Percentiles rank a stretch among this genome's conserved stretches.
Conservation (phyloP, 2,888 invertebrate genomes). For the Catocala fraxini region DNA sequence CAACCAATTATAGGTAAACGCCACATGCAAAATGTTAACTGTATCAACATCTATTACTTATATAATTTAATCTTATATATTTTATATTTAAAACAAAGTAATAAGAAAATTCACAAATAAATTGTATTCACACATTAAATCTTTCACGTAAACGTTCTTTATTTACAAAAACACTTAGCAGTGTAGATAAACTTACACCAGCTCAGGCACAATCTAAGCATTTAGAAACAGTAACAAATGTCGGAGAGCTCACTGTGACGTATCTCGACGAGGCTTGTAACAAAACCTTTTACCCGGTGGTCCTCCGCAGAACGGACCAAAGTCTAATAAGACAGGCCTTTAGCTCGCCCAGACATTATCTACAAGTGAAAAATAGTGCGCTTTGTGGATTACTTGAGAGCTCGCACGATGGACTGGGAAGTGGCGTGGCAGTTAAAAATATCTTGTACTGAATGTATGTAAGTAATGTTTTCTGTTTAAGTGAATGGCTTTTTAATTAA, state of each 20-base stretch:
- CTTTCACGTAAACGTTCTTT: too few species aligned
- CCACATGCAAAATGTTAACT: too few species aligned
- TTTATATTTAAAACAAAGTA: too few species aligned
- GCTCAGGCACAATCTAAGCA: constrained; percentile 55
- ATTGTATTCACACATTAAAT: too few species aligned
- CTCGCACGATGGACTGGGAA: constrained; percentile 49
- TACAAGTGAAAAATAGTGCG: constrained; percentile 78
- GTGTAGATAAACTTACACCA: constrained; percentile 31
- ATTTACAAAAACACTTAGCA: constrained; percentile 15
- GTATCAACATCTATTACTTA: too few species aligned
- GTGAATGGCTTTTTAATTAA: background rate
- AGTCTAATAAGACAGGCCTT: constrained; percentile 81
- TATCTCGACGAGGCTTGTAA: constrained; percentile 64
- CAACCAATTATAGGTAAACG: too few species aligned
- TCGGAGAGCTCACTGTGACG: constrained; percentile 66
- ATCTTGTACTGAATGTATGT: constrained; percentile 15
- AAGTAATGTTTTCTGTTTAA: constrained; percentile 15
- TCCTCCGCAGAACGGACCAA: constrained; percentile 69
- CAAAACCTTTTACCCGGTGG: constrained; percentile 77
- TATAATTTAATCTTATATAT: too few species aligned
- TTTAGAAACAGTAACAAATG: constrained; percentile 77
- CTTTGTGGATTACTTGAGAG: constrained; percentile 70
- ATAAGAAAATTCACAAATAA: too few species aligned
- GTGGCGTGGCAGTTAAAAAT: constrained; percentile 42
- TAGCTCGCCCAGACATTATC: constrained; percentile 81